These are phyloP conservation scores for Rhodeus uyekii DNA, from an alignment of 2,797 vertebrate species.

Conservation along the genomic window DNA sequence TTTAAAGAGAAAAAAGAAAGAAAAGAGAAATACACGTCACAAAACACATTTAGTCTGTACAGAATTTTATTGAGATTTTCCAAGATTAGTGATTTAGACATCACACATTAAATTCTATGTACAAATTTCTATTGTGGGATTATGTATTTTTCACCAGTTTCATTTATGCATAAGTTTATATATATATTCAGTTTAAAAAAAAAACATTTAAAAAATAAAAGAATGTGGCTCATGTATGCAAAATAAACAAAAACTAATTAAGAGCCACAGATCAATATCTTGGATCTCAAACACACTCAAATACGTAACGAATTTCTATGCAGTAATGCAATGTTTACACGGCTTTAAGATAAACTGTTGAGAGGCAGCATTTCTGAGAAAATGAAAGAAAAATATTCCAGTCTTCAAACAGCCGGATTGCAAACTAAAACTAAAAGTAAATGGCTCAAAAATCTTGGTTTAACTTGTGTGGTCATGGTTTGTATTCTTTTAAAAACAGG, in stretches of 20 bases:
- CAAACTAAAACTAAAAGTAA: not conserved
- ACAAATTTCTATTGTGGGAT: not conserved
- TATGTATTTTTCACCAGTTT: too few species aligned
- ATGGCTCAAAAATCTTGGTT: not conserved
- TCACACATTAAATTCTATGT: constrained; percentile 14
- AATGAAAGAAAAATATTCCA: not conserved
- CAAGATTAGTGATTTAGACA: not conserved
- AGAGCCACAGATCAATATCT: not conserved
- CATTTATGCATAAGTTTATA: too few species aligned
- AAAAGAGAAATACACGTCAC: not conserved
- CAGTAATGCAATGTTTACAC: not conserved
- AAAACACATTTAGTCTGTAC: not conserved
- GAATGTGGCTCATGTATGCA: not conserved
- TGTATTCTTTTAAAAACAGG: not conserved
- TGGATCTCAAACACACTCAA: not conserved
- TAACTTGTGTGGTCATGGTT: not conserved
- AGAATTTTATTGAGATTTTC: constrained; percentile 11
- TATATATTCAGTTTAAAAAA: not conserved
- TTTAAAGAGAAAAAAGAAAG: not conserved
- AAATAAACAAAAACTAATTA: not conserved
- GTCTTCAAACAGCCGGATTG: not conserved
- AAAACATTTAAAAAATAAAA: not conserved
- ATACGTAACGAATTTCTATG: not conserved
- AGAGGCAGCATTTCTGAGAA: constrained; percentile 15
- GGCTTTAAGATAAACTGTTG: not conserved